Conservation (phyloP, 1,140 invertebrate species). For the Glomeris maerens region DNA sequence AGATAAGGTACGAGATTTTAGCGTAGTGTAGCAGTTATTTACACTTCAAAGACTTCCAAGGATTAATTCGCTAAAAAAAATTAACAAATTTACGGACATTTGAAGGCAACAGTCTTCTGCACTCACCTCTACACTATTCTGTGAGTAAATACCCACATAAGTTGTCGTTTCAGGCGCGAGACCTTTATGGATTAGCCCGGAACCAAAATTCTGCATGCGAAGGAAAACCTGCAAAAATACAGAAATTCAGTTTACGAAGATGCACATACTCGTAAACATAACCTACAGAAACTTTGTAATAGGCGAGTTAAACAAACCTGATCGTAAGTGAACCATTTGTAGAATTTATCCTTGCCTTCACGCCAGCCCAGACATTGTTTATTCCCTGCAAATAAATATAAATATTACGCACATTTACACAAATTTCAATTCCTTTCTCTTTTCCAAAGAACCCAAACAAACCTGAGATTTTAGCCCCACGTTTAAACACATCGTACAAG, state of each 20-base stretch:
- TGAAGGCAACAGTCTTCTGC: no score
- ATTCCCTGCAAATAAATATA: slow-evolving; percentile 57
- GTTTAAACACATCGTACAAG: slow-evolving; percentile 75
- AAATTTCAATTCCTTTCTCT: not conserved
- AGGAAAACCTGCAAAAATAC: slow-evolving; percentile 25
- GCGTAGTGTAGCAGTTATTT: no score
- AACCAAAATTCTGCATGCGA: slow-evolving; percentile 74
- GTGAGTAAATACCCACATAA: slow-evolving; percentile 80
- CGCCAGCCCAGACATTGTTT: slow-evolving; percentile 84
- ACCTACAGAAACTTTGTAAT: no score
- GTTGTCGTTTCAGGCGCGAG: slow-evolving; percentile 48
- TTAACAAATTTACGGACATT: no score
- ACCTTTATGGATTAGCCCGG: slow-evolving; percentile 68
- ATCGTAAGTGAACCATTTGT: slow-evolving; percentile 86
- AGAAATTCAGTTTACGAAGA: slow-evolving; percentile 13
- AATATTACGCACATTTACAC: no score
- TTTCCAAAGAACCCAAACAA: not conserved
- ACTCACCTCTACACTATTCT: slow-evolving; percentile 71
- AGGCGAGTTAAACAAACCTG: slow-evolving; percentile 46
- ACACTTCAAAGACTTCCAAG: no score
- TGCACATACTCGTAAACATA: slow-evolving; percentile 12
- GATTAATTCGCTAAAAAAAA: no score
- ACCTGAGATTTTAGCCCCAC: slow-evolving; percentile 45
- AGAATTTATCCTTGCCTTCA: slow-evolving; percentile 61
- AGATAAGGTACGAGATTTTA: no score